Evolutionary conservation across 2,888 invertebrate genomes (phyloP).

Genomic region (Lottia gigantea): DNA sequence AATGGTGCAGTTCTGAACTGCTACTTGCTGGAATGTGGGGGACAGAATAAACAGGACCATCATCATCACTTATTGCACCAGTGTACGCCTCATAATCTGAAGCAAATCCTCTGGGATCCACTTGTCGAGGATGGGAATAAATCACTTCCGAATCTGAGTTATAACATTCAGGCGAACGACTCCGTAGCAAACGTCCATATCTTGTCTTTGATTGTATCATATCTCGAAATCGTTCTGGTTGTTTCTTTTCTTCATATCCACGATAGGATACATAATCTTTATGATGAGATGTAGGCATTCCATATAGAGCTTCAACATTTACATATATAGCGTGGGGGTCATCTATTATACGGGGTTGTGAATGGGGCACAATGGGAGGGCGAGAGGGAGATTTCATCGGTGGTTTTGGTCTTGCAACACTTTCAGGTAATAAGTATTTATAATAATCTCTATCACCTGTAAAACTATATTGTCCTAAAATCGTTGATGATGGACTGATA

Average conservation of each 20-base stretch:
- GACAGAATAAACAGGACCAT: slow-evolving; percentile 56
- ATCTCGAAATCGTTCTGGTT: slow-evolving; percentile 55
- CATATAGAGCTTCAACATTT: slow-evolving; percentile 26
- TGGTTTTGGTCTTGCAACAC: slow-evolving; percentile 29
- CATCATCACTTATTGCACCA: slow-evolving; percentile 56
- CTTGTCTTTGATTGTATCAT: slow-evolving; percentile 58
- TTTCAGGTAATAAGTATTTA: slow-evolving; percentile 37
- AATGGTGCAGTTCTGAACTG: slow-evolving; percentile 61
- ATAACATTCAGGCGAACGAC: slow-evolving; percentile 74
- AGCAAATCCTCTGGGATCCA: slow-evolving; percentile 55
- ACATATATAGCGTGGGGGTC: slow-evolving; percentile 18
- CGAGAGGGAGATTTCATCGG: slow-evolving; percentile 29
- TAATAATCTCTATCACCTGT: slow-evolving; percentile 41
- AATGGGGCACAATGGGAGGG: slow-evolving; percentile 20
- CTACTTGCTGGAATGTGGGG: slow-evolving; percentile 58
- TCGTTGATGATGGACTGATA: slow-evolving; percentile 27
- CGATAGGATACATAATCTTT: slow-evolving; percentile 36
- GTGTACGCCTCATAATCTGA: slow-evolving; percentile 62
- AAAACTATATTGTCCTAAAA: slow-evolving; percentile 28
- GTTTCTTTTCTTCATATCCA: slow-evolving; percentile 43
- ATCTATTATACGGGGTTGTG: slow-evolving; percentile 16
- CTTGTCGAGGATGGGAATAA: slow-evolving; percentile 50
- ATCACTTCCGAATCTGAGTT: slow-evolving; percentile 91
- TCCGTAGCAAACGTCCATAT: slow-evolving; percentile 64
- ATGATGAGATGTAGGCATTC: slow-evolving; percentile 17